A percentile compares a stretch with the other conserved stretches of the same genome.
Conservation (phyloP, 1,140 invertebrate species). For the Prorops nasuta region DNA sequence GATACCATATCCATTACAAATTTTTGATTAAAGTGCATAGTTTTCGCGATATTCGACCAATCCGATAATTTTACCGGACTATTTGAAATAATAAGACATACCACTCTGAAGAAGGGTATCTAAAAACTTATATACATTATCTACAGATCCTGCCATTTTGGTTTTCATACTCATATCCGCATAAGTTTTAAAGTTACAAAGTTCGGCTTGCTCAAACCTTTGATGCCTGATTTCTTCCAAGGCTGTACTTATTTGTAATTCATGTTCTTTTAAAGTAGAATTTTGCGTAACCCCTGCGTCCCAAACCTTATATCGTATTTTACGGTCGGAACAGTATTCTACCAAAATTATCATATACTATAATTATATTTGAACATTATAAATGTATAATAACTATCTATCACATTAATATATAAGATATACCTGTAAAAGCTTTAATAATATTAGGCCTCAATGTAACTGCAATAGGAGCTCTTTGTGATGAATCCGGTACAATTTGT, state of each 20-base stretch:
- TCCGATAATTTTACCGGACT: no score
- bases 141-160: constrained; percentile 86
- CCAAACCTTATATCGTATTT: constrained; percentile 81
- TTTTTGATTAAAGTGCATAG: no score
- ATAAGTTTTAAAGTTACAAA: constrained; percentile 78
- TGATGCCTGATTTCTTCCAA: constrained; percentile 75
- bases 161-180: constrained; percentile 89
- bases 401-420: neutral
- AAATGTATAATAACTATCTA: constrained; percentile 3
- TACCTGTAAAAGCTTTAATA: constrained; percentile 65
- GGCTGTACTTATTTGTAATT: constrained; percentile 69
- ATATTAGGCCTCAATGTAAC: constrained; percentile 72
- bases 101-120: constrained; percentile 67
- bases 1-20: neutral
- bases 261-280: constrained; percentile 64
- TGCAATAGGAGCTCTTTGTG: constrained; percentile 74
- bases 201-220: constrained; percentile 69
- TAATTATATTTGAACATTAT: constrained; percentile 5
- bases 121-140: constrained; percentile 75
- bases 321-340: constrained; percentile 78
- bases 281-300: constrained; percentile 69
- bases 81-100: no score
- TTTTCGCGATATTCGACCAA: no score
- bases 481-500: constrained; percentile 64
- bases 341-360: constrained; percentile 3